Conservation (phyloP, 2,113 vertebrate genomes). For the Chlorodrepanis virens region DNA sequence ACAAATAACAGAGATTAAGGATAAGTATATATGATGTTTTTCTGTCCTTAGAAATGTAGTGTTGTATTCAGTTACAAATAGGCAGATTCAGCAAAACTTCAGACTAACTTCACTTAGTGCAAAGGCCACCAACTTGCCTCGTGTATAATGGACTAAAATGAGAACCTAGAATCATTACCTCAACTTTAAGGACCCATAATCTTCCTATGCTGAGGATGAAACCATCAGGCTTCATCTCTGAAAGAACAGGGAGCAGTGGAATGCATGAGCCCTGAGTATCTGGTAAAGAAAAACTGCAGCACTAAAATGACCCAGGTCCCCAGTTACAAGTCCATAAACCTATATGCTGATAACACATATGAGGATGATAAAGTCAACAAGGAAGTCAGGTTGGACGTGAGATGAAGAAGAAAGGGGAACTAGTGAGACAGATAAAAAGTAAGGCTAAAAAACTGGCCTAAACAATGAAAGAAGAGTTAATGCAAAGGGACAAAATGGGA, state of each 20-base stretch:
- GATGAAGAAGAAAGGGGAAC: not conserved
- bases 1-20: not conserved
- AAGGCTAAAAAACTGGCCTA: not conserved
- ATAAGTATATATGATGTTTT: not conserved
- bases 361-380: not conserved
- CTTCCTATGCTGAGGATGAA: not conserved
- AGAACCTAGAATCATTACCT: not conserved
- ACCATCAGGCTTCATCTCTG: not conserved
- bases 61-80: not conserved
- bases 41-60: not conserved
- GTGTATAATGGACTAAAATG: not conserved
- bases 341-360: not conserved
- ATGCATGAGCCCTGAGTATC: not conserved
- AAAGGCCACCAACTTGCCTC: not conserved
- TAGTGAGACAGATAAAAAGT: not conserved
- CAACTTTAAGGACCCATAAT: not conserved
- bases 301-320: not conserved
- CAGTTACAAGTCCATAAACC: not conserved
- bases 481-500: not conserved
- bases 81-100: not conserved
- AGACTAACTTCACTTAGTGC: not conserved
- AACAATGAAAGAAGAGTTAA: not conserved
- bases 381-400: not conserved
- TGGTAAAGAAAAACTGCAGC: not conserved
- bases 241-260: fast-evolving